These are phyloP conservation scores for Poecile atricapillus DNA, from an alignment of 2,113 vertebrate species.

Conservation along the genomic window DNA sequence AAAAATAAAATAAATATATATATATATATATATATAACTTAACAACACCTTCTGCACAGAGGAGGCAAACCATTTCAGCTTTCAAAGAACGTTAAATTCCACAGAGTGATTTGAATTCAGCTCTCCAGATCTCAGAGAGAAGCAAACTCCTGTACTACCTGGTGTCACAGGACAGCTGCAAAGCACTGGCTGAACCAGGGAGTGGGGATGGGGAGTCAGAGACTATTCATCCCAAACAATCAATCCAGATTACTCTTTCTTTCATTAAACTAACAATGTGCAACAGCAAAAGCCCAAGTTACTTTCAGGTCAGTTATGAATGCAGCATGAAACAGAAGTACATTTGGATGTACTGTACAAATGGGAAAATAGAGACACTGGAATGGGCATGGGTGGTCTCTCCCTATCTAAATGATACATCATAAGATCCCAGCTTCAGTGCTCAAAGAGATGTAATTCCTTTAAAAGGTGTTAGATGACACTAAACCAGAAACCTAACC, in stretches of 20 bases:
- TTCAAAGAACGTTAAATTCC: not conserved
- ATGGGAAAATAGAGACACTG: not conserved
- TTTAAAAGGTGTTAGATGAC: not conserved
- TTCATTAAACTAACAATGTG: not conserved
- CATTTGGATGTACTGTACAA: not conserved
- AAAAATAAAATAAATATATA: not conserved
- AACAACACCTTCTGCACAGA: not conserved
- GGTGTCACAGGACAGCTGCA: not conserved
- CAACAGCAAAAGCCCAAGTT: not conserved
- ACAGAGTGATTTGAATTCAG: not conserved
- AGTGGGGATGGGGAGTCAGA: accelerated
- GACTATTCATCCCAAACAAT: not conserved
- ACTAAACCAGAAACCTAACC: not conserved
- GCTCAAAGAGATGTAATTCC: not conserved
- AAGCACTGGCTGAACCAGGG: not conserved
- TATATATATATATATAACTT: not conserved
- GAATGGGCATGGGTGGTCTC: not conserved
- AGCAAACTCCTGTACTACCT: not conserved
- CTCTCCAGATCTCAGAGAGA: not conserved
- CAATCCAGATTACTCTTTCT: not conserved
- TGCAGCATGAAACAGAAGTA: not conserved
- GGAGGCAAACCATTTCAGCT: not conserved
- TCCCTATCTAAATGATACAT: not conserved
- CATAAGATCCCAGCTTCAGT: not conserved
- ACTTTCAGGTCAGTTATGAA: not conserved